These are phyloP conservation scores for Pediacus dermestoides DNA, from an alignment of 2,888 invertebrate species.

Conservation along the genomic window DNA sequence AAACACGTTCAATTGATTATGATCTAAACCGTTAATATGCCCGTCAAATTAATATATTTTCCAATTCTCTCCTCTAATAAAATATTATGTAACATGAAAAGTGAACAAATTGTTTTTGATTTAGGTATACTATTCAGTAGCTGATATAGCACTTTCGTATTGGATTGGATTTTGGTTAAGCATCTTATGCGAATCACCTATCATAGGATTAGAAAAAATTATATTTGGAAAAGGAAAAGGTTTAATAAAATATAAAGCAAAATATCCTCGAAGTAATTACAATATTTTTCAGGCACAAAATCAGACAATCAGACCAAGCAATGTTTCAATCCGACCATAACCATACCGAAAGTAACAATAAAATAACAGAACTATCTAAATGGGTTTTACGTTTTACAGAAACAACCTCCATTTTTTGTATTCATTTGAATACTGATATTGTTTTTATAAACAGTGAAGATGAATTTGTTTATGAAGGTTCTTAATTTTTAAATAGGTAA, in stretches of 20 bases:
- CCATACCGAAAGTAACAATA: slow-evolving; percentile 11
- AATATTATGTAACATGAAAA: no score
- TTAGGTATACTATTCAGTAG: slow-evolving; percentile 32
- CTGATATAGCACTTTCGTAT: slow-evolving; percentile 37
- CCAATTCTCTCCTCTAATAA: no score
- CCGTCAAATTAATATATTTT: no score
- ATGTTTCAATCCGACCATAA: slow-evolving; percentile 5
- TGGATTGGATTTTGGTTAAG: slow-evolving; percentile 34
- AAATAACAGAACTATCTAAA: no score
- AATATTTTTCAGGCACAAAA: slow-evolving; percentile 3
- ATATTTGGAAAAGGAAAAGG: slow-evolving; percentile 20
- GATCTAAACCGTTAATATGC: no score
- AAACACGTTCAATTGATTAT: no score
- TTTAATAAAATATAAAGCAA: neutral
- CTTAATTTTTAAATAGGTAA: no score
- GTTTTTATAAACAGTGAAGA: no score
- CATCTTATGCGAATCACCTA: slow-evolving; percentile 38
- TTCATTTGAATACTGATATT: no score
- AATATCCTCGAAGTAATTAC: neutral
- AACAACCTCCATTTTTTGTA: no score
- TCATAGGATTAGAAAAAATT: slow-evolving; percentile 38
- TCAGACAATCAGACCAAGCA: neutral
- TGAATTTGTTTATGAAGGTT: no score
- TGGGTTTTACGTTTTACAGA: no score
- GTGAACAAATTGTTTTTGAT: slow-evolving; percentile 16